Evolutionary conservation across 2,113 vertebrate species (phyloP).

Genomic region (Phyllopteryx taeniolatus): DNA sequence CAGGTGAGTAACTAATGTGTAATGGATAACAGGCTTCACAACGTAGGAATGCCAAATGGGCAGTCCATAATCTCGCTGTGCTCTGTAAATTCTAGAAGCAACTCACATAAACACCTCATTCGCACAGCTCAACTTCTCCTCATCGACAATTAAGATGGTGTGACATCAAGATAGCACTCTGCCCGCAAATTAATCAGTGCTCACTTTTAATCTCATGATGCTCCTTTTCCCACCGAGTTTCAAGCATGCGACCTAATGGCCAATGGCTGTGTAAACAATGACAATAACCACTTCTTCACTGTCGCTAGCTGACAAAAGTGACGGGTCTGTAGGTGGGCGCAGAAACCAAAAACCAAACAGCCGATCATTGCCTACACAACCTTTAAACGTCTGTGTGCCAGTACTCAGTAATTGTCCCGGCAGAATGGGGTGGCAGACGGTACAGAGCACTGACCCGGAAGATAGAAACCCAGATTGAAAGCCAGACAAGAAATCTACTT

Average conservation of each 20-base stretch:
- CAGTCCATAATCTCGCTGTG: background rate
- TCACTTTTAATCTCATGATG: background rate
- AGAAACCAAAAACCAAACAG: background rate
- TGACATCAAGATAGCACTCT: slow-evolving; percentile 39
- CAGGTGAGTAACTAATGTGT: background rate
- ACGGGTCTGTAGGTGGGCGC: background rate
- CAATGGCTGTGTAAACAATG: slow-evolving; percentile 19
- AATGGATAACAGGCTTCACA: too few species aligned
- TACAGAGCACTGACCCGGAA: background rate
- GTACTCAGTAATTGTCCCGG: slow-evolving; percentile 14
- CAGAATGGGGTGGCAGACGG: slow-evolving; percentile 17
- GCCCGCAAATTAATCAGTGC: slow-evolving; percentile 23
- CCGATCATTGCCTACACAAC: background rate
- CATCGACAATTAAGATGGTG: slow-evolving; percentile 28
- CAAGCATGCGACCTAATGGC: slow-evolving; percentile 5
- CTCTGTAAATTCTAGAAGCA: background rate
- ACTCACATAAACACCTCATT: background rate
- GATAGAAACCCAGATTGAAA: background rate
- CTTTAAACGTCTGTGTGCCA: background rate
- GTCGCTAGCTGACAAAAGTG: slow-evolving; percentile 17
- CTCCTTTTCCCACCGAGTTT: slow-evolving; percentile 1
- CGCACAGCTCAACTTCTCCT: background rate
- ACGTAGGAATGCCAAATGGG: background rate
- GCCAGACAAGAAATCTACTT: slow-evolving; percentile 4
- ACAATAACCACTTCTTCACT: slow-evolving; percentile 17